Base-by-base conservation (phyloP, 1,140 invertebrate species). In the Lamellibrachia luymesi region DNA sequence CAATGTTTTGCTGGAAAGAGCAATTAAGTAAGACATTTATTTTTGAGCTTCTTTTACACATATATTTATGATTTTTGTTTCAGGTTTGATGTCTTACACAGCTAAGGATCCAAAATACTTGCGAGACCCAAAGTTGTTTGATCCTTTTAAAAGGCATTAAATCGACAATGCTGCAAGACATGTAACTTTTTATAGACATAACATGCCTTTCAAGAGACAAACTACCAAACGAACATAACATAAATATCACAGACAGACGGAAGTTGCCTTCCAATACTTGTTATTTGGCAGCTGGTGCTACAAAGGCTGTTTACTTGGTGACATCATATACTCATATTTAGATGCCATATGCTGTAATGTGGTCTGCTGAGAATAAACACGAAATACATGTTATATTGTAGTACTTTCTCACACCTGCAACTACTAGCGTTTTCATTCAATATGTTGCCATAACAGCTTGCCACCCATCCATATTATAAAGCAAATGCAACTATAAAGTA, bases 91-190 rank as follows among this genome's bases (percentile, higher is more conserved):
- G 98, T 97, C 97, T 0, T 97, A 97, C 91, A 97, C 98, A 95
- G 96, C 97, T 91, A 99, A 98, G 96, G 97, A 98, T 93, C 97
- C 97, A 52, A 96, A 97, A 91, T 99, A 97, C 95, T 95, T 98
- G 2, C 97, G 97, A 93, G 98, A 99, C 97, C 98, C 98, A 51
- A 97, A 98, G 95, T 96, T 99, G 22, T 99, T 98, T 96, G 97
- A 99, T 96, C 98, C 98, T 1, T 98, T 91, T 27, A 91, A 91
- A 91, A 22, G 91, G 91, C 91, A 91, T 50, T 91, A 51, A 50
- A 4, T 51, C 22, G n/a, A 50, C 13, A 91, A 17, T 25, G 13
- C 27, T 27, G 10, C 22, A 7, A 91, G 27, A 38, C 8, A 91
- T 0, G 27, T 90, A n/a, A 91, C 91, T 25, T 50, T 91, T 91